These are phyloP conservation scores for Vanessa tameamea DNA, from an alignment of 1,140 invertebrate genomes.

Conservation along the genomic window DNA sequence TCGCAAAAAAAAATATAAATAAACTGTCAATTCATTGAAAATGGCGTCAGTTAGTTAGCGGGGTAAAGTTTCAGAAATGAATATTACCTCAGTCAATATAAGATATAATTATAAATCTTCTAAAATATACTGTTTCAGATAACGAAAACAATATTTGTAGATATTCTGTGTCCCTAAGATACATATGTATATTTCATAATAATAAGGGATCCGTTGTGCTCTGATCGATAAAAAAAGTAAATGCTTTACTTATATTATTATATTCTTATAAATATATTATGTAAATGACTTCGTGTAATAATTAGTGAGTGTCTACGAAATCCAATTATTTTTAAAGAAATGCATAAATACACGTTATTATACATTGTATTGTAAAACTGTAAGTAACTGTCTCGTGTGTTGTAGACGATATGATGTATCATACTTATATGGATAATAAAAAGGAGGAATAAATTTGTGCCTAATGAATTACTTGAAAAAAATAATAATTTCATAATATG, in stretches of 20 bases:
- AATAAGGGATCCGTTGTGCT: conserved; percentile 72
- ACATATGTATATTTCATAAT: conserved; percentile 49
- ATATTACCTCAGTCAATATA: conserved; percentile 65
- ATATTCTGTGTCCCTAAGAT: conserved; percentile 69
- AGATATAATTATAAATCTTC: conserved; percentile 64
- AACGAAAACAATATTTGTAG: conserved; percentile 71
- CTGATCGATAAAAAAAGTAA: conserved; percentile 61
- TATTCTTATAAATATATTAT: conserved; percentile 81
- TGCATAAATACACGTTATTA: conserved; percentile 68
- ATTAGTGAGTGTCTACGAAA: conserved; percentile 77
- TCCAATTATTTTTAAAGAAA: conserved; percentile 71
- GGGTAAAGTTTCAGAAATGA: conserved; percentile 58
- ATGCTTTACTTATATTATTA: conserved; percentile 79
- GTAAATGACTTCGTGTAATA: conserved; percentile 71
- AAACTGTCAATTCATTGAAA: conserved; percentile 77
- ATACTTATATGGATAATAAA: conserved; percentile 58
- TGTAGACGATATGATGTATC: conserved; percentile 64
- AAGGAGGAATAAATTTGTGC: conserved; percentile 74
- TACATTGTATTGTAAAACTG: conserved; percentile 60
- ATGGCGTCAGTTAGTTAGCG: conserved; percentile 70
- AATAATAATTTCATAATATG: conserved; percentile 59
- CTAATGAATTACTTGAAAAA: conserved; percentile 73
- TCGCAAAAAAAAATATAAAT: conserved; percentile 41
- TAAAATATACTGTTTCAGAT: conserved; percentile 69
- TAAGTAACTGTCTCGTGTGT: conserved; percentile 70